Conservation (phyloP, 2,113 vertebrate species). For the Australoheros scitulus region DNA sequence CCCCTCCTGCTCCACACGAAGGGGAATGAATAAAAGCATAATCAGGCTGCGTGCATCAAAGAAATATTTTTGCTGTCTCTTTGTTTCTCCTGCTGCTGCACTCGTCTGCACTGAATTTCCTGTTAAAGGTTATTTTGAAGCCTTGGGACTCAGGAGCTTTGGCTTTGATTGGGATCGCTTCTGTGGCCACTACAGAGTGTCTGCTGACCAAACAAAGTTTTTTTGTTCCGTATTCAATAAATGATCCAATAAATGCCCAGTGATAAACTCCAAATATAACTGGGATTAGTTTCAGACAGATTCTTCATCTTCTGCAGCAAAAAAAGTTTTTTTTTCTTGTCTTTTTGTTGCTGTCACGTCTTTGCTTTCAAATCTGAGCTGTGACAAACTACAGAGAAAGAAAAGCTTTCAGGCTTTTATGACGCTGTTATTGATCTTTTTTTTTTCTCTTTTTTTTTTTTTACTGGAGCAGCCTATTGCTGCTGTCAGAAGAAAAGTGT, state of each 20-base stretch:
- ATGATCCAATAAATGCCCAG: not conserved
- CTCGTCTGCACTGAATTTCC: not conserved
- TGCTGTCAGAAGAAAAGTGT: conserved; percentile 18
- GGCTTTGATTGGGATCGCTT: not conserved
- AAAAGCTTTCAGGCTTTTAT: conserved; percentile 47
- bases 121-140: not conserved
- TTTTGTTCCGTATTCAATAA: not conserved
- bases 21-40: not conserved
- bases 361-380: conserved; percentile 15
- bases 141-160: not conserved
- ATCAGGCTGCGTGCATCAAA: not conserved
- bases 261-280: conserved; percentile 41
- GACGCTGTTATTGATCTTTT: conserved; percentile 46
- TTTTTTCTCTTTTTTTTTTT: conserved; percentile 1
- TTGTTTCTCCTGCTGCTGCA: not conserved
- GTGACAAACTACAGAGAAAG: conserved; percentile 35
- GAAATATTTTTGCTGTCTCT: not conserved
- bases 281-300: conserved; percentile 18
- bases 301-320: conserved; percentile 11
- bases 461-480: conserved; percentile 4
- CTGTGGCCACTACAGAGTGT: not conserved
- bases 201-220: not conserved
- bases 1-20: not conserved
- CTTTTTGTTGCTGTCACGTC: conserved; percentile 9
- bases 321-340: not conserved